Base-by-base conservation (phyloP, 2,888 invertebrate genomes). In the Conops quadrifasciatus region DNA sequence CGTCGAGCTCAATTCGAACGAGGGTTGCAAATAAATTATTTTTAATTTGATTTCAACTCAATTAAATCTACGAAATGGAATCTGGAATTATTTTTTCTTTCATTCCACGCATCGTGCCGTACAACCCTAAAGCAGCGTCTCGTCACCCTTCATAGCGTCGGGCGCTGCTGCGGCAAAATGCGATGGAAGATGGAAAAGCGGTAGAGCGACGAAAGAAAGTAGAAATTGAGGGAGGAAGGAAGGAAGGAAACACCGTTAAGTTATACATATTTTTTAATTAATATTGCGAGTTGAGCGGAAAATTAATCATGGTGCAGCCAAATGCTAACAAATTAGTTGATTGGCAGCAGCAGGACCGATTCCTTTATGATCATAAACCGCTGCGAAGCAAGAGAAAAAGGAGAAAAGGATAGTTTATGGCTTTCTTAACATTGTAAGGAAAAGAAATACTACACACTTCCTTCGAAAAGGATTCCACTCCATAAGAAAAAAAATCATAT, bases 1-100 rank as follows among this genome's bases (percentile, higher is more conserved):
- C 47, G n/a, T 36, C 36, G 47, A 11, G 47, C 71, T 67, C 58
- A 13, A 15, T 5, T 28, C 24, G 15, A 24, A 15, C 56, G 80
- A 79, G 84, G 84, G 84, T 83, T 82, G 80, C 77, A 81, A 83
- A 81, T 81, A 80, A 82, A 83, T 82, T 82, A 80, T 81, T 82
- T 84, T 84, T 84, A 84, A 85, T 85, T 85, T 82, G 82, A 84
- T 85, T 85, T 84, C 83, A 84, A 83, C 84, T 84, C 84, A 85
- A 85, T 85, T 85, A 85, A 84, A 83, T 83, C 78, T 78, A 79
- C 79, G 81, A 83, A 85, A 84, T 84, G 81, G 81, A 85, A 84
- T 84, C 85, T 81, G 79, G 79, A 84, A 84, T 83, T 82, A 81
- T 82, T 80, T 79, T 78, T 77, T 58, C 63, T 60, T 59, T 59